Conservation (phyloP, 2,797 vertebrate species). For the Cuculus canorus region DNA sequence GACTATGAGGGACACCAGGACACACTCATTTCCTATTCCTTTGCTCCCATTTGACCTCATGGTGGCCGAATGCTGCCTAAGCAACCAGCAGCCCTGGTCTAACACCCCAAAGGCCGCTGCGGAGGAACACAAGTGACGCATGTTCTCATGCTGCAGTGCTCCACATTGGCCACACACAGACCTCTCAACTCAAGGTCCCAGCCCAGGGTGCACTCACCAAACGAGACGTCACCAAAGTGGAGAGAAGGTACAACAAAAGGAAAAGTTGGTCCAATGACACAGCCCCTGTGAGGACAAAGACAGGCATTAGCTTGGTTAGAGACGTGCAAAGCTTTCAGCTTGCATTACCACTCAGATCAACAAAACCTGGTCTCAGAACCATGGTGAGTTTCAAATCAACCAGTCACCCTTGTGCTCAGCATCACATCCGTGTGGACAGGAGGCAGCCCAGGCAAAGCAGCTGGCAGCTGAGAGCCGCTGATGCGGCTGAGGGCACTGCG, state of each 20-base stretch:
- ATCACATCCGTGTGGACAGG: rapidly evolving
- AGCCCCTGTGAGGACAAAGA: conserved; percentile 78
- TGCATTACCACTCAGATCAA: rapidly evolving
- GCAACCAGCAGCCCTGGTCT: background rate
- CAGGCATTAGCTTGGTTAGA: background rate
- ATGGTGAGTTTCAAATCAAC: background rate
- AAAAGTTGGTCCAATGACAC: conserved; percentile 86
- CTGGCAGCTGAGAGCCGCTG: background rate
- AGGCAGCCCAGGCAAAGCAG: background rate
- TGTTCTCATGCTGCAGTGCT: background rate
- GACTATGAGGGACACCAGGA: background rate
- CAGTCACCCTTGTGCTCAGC: background rate
- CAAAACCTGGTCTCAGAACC: background rate
- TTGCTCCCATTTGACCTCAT: background rate
- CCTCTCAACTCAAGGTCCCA: background rate
- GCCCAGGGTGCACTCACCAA: conserved; percentile 78
- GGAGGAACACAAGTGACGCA: background rate
- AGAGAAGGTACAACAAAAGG: conserved; percentile 83
- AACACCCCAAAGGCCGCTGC: background rate
- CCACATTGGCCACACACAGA: background rate
- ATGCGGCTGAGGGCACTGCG: background rate
- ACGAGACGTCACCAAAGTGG: conserved; percentile 85
- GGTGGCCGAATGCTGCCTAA: background rate
- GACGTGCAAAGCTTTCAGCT: background rate
- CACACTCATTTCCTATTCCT: background rate